These are phyloP conservation scores for Morpho helenor DNA, from an alignment of 2,888 invertebrate genomes.

Conservation along the genomic window DNA sequence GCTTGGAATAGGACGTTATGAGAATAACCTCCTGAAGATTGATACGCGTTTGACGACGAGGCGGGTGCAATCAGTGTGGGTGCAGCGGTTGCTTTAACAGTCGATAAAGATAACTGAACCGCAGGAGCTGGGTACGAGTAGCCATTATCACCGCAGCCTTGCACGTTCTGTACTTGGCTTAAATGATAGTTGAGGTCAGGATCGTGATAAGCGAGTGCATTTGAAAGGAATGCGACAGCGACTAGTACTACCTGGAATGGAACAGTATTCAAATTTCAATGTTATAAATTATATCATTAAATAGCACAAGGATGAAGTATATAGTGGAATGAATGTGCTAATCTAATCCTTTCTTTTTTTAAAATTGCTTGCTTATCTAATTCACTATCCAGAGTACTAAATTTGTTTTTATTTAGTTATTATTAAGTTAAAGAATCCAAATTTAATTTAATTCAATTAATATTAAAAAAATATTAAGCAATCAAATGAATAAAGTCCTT, in stretches of 20 bases:
- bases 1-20: constrained; percentile 28
- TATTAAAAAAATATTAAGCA: too few species aligned
- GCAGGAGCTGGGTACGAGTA: constrained; percentile 78
- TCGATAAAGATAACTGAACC: constrained; percentile 67
- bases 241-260: constrained; percentile 47
- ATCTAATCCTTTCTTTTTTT: too few species aligned
- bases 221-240: constrained; percentile 41
- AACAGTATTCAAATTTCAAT: constrained; percentile 3
- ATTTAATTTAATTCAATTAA: too few species aligned
- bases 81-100: constrained; percentile 42
- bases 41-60: constrained; percentile 28
- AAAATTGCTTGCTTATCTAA: too few species aligned
- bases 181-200: constrained; percentile 71
- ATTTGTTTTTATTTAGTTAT: too few species aligned
- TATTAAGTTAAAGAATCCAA: too few species aligned
- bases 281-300: too few species aligned
- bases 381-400: too few species aligned
- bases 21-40: constrained; percentile 33
- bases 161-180: constrained; percentile 56
- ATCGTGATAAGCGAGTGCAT: constrained; percentile 62
- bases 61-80: constrained; percentile 32
- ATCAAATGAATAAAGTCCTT: too few species aligned
- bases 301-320: too few species aligned
- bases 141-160: constrained; percentile 59
- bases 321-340: too few species aligned